Percentiles rank a stretch among this genome's conserved stretches.
Evolutionary conservation across 2,797 vertebrate species (phyloP).

Genomic region (Oreonectes daqikongensis): DNA sequence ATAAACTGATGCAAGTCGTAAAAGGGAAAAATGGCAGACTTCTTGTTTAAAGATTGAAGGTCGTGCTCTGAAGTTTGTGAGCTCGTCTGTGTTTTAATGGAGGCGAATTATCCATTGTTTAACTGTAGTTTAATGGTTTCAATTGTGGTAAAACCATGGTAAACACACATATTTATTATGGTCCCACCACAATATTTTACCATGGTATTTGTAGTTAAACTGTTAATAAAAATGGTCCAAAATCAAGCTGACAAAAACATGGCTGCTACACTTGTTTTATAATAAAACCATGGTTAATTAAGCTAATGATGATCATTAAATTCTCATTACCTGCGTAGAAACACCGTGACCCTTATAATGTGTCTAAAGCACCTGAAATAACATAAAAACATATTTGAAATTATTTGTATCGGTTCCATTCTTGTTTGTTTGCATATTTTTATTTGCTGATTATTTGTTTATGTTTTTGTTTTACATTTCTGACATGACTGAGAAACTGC

Average conservation of each 20-base stretch:
- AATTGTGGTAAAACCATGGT: no score
- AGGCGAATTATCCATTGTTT: not conserved
- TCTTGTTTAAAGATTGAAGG: not conserved
- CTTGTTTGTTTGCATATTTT: not conserved
- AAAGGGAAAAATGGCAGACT: not conserved
- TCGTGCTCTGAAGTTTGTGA: slow-evolving; percentile 16
- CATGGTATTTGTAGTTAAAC: no score
- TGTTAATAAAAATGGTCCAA: no score
- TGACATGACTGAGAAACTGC: no score
- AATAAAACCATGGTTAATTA: no score
- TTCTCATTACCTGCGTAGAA: slow-evolving; percentile 10
- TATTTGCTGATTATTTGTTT: not conserved
- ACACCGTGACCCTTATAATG: not conserved
- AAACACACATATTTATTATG: no score
- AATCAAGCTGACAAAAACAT: no score
- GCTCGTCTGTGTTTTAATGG: not conserved
- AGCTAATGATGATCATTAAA: not conserved
- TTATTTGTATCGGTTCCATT: no score
- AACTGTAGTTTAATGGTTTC: no score
- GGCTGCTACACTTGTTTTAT: no score
- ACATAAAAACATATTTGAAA: not conserved
- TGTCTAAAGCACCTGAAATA: not conserved
- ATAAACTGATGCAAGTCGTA: not conserved
- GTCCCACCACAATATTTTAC: no score
- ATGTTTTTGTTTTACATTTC: not conserved